phyloP scores from a whole-genome alignment of 2,797 vertebrate genomes.

The Varecia variegata region DNA sequence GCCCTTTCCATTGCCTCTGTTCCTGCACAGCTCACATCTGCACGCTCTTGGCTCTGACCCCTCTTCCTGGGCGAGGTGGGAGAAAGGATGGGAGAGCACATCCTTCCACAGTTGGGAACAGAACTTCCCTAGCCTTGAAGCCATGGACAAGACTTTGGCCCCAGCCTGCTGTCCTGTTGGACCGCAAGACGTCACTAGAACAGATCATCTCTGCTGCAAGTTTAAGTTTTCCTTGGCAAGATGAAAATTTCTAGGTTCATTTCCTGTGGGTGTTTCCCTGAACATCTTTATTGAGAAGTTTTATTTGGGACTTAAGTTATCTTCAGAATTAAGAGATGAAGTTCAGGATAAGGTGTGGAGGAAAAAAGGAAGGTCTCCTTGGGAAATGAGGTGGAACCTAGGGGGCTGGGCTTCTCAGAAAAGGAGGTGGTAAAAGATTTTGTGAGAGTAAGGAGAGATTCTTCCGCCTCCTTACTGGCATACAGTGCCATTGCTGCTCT shows the following conservation, averaged over 20 bases:
- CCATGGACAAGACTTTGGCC: background rate
- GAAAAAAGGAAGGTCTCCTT: background rate
- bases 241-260: background rate
- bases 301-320: constrained; percentile 1
- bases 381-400: background rate
- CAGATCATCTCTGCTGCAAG: background rate
- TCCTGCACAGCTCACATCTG: constrained; percentile 47
- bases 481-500: background rate
- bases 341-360: background rate
- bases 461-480: background rate
- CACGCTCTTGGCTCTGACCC: constrained; percentile 50
- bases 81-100: constrained; percentile 47
- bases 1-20: background rate
- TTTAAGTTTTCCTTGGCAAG: constrained; percentile 46
- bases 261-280: background rate
- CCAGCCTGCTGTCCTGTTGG: background rate
- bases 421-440: background rate
- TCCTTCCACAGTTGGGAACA: constrained; percentile 46
- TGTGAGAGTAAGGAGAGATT: background rate
- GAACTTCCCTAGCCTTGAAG: background rate
- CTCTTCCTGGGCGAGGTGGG: constrained; percentile 56
- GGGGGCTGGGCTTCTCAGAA: background rate
- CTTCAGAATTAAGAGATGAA: constrained; percentile 34
- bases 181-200: background rate
- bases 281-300: constrained; percentile 18